A percentile compares a stretch with the other conserved stretches of the same genome.
These are phyloP conservation scores for Astreopora myriophthalma DNA, from an alignment of 64 coral and sea anemone genomes.

Conservation along the genomic window DNA sequence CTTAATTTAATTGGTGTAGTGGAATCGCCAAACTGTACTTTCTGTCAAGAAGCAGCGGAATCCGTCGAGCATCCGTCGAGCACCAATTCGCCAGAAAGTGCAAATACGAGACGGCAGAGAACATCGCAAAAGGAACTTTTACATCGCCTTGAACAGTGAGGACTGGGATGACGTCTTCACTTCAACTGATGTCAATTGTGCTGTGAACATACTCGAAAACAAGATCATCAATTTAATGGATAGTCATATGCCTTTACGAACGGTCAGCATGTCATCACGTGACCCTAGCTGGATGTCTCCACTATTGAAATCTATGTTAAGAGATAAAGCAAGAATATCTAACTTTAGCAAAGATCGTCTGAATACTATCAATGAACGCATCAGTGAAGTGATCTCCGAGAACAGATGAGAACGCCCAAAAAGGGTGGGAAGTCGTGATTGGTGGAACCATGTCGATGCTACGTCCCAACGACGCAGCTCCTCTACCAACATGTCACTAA, in stretches of 20 bases:
- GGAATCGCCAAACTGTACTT: too few relatives aligned
- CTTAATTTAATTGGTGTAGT: too few relatives aligned
- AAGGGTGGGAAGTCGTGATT: conserved; percentile 7
- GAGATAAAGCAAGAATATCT: conserved; percentile 23
- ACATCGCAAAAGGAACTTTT: too few relatives aligned
- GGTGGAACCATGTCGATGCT: conserved; percentile 63
- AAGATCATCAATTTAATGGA: conserved; percentile 34
- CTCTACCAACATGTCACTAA: background rate
- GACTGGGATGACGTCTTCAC: conserved; percentile 21
- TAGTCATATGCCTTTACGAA: conserved; percentile 50
- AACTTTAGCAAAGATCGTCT: conserved; percentile 22
- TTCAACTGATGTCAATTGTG: conserved; percentile 8
- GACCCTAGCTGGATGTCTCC: conserved; percentile 13
- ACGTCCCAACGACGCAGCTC: conserved; percentile 2
- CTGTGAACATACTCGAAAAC: conserved; percentile 29
- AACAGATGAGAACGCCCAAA: conserved; percentile 29
- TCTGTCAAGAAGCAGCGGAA: too few relatives aligned
- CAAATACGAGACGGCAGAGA: too few relatives aligned
- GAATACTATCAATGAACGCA: conserved; percentile 3
- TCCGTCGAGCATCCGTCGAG: background rate
- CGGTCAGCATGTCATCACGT: conserved; percentile 54
- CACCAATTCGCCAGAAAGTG: background rate
- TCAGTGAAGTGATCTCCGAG: conserved; percentile 41
- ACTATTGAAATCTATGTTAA: conserved; percentile 41
- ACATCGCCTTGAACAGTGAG: too few relatives aligned